These are phyloP conservation scores for Aplidium turbinatum DNA, from an alignment of 23 tunicate species.

Conservation along the genomic window DNA sequence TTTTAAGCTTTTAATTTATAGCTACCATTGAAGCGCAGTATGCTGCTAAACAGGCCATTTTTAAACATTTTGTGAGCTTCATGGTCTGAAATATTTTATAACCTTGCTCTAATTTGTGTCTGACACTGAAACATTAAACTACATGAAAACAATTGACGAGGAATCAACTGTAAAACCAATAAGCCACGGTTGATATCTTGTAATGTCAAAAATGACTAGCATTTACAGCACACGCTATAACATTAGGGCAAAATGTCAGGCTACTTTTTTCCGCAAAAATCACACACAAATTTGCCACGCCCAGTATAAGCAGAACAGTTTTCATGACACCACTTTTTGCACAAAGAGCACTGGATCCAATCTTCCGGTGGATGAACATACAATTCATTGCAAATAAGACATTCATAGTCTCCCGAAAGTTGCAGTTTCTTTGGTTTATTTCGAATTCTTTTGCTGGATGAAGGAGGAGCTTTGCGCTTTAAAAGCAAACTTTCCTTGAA, in stretches of 20 bases:
- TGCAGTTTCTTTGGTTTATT: background rate
- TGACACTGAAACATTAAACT: background rate
- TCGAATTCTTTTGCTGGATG: background rate
- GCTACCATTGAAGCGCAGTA: background rate
- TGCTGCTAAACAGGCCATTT: too few relatives aligned
- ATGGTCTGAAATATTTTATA: background rate
- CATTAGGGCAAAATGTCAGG: too few relatives aligned
- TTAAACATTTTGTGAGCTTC: background rate
- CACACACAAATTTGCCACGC: constrained; percentile 10
- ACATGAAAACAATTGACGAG: background rate
- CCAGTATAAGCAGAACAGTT: constrained; percentile 16
- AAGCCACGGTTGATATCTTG: background rate
- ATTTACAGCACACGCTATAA: too few relatives aligned
- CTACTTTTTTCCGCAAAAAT: too few relatives aligned
- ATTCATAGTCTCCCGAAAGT: background rate
- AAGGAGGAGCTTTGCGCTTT: too few relatives aligned
- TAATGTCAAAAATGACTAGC: too few relatives aligned
- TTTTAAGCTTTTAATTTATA: background rate
- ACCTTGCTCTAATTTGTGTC: background rate
- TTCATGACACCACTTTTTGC: constrained; percentile 36
- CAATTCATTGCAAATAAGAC: constrained; percentile 1
- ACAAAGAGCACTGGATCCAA: constrained; percentile 15
- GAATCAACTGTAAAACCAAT: background rate
- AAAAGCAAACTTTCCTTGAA: constrained; percentile 20
- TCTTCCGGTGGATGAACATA: constrained; percentile 25